Evolutionary conservation across 2,113 vertebrate species (phyloP), one percentile per base, ranked within the genome.

Genomic region (Dolichallabes microphthalmus): DNA sequence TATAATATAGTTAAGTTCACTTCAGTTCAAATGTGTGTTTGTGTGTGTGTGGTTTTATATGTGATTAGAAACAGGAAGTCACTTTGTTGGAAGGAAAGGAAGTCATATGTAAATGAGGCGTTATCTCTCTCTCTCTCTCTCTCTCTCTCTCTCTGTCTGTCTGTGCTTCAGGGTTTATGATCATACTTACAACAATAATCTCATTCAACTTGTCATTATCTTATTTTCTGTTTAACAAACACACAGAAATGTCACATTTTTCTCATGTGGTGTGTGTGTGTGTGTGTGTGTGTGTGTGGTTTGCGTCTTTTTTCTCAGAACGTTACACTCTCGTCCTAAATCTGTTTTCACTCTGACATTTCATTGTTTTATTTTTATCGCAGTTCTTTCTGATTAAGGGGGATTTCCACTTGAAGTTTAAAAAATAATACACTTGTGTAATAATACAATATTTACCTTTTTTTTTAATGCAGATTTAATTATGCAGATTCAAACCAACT

Each of bases 91-190:
- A 76, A 30, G 74, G 74, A 76, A 76, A 76, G 74, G 74, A 76
- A 76, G 74, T 76, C 87, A 89, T 82, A 82, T 86, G 85, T 86
- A 88, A 68, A 71, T 60, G 80, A 83, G 76, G 88, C 89, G 89
- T 82, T 88, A 66, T 75, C 80, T 88, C 89, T 91, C 91, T 90
- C 90, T 89, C 85, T 30, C 39, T 61, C 64, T 55, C 20, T 25
- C 57, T 76, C 80, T 50, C 45, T 63, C 66, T 53, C 27, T 58
- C 15, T 22, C 60, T 76, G 71, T 50, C 27, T 45, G 6, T 45
- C 19, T 45, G 69, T 22, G 39, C 71, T 52, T 52, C 74, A 55
- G 74, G 25, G 50, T 53, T 76, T 55, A 27, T 76, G 45, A 53
- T 27, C 6, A 30, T 27, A 15, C 0, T 14, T 52, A 27, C 12